Conservation (phyloP, 2,113 vertebrate species). For the Lepisosteus oculatus region DNA sequence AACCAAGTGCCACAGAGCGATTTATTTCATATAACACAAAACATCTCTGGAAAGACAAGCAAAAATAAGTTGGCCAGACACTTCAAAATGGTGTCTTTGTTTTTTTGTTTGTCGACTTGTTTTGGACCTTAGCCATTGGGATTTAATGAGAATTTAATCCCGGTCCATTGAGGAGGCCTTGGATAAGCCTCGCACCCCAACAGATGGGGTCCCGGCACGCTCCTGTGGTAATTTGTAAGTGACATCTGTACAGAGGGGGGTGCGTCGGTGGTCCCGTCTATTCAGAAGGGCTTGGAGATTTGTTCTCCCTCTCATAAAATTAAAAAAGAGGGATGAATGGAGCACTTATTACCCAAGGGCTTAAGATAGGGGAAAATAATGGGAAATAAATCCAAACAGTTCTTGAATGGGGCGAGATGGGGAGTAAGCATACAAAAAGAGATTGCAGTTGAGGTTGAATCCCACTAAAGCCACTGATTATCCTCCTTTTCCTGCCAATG, state of each 20-base stretch:
- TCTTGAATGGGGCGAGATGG: not conserved
- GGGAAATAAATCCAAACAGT: not conserved
- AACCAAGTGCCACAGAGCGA: not conserved
- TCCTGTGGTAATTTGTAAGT: slow-evolving; percentile 2
- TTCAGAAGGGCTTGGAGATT: not conserved
- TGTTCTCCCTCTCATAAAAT: slow-evolving; percentile 5
- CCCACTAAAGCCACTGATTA: too few relatives aligned
- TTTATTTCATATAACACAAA: not conserved
- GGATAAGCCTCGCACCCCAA: not conserved
- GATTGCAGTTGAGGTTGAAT: not conserved
- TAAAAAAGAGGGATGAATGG: slow-evolving; percentile 3
- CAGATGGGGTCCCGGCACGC: slow-evolving; percentile 2
- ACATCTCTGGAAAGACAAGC: not conserved
- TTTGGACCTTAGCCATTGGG: not conserved
- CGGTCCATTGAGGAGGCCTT: slow-evolving; percentile 1
- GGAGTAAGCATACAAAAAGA: slow-evolving; percentile 1
- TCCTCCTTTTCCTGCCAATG: slow-evolving; percentile 2
- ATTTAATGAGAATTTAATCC: slow-evolving; percentile 3
- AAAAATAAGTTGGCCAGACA: not conserved
- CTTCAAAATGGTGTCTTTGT: slow-evolving; percentile 1
- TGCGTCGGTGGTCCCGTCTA: not conserved
- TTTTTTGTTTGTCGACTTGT: not conserved
- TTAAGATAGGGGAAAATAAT: not conserved
- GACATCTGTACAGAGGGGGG: not conserved
- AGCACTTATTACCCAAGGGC: slow-evolving; percentile 3